phyloP scores from a whole-genome alignment of 2,113 vertebrate species.

The Zingel zingel region DNA sequence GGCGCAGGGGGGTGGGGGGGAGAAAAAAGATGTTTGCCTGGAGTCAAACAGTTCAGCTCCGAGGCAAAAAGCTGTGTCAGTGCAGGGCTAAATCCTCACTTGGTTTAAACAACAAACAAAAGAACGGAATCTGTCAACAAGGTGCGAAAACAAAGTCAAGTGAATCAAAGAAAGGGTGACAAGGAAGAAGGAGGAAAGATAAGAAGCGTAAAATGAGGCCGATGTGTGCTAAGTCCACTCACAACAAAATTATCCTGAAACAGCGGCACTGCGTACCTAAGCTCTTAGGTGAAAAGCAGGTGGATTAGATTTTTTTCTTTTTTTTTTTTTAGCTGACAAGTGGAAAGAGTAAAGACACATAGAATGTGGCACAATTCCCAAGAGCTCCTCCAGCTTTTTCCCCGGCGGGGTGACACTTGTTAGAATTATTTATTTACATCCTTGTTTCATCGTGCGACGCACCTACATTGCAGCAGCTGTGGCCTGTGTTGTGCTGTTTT shows the following conservation, averaged over 20 bases:
- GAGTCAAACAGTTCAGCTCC: constrained; percentile 72
- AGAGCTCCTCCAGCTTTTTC: constrained; percentile 34
- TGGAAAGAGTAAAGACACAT: constrained; percentile 57
- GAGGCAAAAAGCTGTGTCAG: constrained; percentile 72
- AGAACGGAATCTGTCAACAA: constrained; percentile 66
- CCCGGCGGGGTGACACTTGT: constrained; percentile 55
- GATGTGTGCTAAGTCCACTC: constrained; percentile 77
- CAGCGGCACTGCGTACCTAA: constrained; percentile 50
- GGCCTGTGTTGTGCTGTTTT: constrained; percentile 44
- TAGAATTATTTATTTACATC: constrained; percentile 77
- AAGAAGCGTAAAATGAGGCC: constrained; percentile 66
- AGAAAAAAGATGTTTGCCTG: constrained; percentile 42
- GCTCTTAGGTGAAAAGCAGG: constrained; percentile 62
- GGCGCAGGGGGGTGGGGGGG: neutral
- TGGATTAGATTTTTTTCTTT: constrained; percentile 64
- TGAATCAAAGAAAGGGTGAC: constrained; percentile 65
- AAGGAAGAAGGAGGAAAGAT: constrained; percentile 59
- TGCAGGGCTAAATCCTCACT: constrained; percentile 67
- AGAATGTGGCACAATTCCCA: constrained; percentile 57
- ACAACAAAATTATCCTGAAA: constrained; percentile 65
- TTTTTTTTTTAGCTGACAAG: constrained; percentile 58
- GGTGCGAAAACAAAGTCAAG: constrained; percentile 59
- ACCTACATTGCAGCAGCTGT: constrained; percentile 26
- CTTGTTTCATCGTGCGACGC: constrained; percentile 46
- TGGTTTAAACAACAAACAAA: constrained; percentile 74